Evolutionary conservation across 1,140 invertebrate genomes (phyloP).

Genomic region (Vanessa tameamea): DNA sequence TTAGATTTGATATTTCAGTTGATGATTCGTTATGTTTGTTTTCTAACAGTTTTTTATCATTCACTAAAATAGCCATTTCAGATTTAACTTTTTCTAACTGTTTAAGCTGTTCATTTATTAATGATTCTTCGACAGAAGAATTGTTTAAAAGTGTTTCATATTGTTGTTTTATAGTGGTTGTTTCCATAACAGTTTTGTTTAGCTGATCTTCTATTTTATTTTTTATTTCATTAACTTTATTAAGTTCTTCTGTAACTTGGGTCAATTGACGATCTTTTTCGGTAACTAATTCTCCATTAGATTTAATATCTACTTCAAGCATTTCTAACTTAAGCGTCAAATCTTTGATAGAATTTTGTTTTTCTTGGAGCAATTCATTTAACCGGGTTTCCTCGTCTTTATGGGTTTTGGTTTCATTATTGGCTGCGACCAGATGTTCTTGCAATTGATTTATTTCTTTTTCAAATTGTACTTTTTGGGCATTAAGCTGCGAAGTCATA

Average conservation of each 20-base stretch:
- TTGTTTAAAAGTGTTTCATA: conserved; percentile 70
- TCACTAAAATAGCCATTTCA: conserved; percentile 54
- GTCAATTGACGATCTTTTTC: conserved; percentile 80
- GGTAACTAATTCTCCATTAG: conserved; percentile 69
- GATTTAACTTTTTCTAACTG: conserved; percentile 65
- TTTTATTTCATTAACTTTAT: conserved; percentile 74
- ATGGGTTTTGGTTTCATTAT: conserved; percentile 56
- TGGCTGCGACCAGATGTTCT: conserved; percentile 50
- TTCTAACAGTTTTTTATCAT: conserved; percentile 64
- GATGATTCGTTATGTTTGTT: conserved; percentile 63
- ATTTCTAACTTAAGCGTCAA: conserved; percentile 74
- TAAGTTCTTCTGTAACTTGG: conserved; percentile 79
- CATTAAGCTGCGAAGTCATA: conserved; percentile 64
- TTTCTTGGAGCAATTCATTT: conserved; percentile 65
- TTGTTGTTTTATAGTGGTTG: conserved; percentile 65
- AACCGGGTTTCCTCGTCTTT: conserved; percentile 56
- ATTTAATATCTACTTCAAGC: conserved; percentile 76
- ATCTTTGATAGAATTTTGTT: conserved; percentile 73
- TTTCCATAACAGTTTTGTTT: conserved; percentile 59
- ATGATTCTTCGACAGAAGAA: conserved; percentile 67
- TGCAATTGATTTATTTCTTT: conserved; percentile 64
- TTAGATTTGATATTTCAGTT: conserved; percentile 73
- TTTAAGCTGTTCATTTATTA: conserved; percentile 66
- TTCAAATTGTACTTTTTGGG: conserved; percentile 65
- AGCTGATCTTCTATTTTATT: conserved; percentile 74